These are phyloP conservation scores for Polymixis lichenea DNA, from an alignment of 2,888 invertebrate genomes.

Conservation along the genomic window DNA sequence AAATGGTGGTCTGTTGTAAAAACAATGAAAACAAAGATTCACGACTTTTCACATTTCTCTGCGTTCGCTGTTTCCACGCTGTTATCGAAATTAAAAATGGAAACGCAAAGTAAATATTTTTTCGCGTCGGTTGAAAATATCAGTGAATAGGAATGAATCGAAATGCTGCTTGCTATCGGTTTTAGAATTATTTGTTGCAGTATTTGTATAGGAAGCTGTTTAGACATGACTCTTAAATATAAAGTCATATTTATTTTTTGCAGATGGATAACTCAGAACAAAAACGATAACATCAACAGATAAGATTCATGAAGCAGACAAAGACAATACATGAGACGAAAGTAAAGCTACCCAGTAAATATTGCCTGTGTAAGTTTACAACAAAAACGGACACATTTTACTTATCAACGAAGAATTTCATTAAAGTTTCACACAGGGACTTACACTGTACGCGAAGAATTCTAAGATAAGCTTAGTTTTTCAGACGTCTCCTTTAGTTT, in stretches of 20 bases:
- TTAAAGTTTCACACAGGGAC: slow-evolving; percentile 63
- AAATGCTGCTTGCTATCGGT: slow-evolving; percentile 13
- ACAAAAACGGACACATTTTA: slow-evolving; percentile 64
- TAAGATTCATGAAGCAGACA: slow-evolving; percentile 21
- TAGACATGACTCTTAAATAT: slow-evolving; percentile 6
- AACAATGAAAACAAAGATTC: slow-evolving; percentile 50
- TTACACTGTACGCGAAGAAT: slow-evolving; percentile 62
- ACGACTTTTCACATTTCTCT: slow-evolving; percentile 39
- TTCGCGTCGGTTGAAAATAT: slow-evolving; percentile 9
- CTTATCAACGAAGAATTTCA: slow-evolving; percentile 68
- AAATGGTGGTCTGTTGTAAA: slow-evolving; percentile 43
- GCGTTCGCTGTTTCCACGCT: slow-evolving; percentile 32
- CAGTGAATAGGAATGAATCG: slow-evolving; percentile 16
- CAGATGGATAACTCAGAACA: background rate
- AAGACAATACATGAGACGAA: slow-evolving; percentile 28
- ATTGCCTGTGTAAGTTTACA: slow-evolving; percentile 48
- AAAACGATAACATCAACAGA: background rate
- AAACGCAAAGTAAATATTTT: slow-evolving; percentile 39
- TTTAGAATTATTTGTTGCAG: slow-evolving; percentile 14
- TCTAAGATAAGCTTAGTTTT: slow-evolving; percentile 69
- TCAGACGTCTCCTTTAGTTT: slow-evolving; percentile 62
- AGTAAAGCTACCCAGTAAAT: slow-evolving; percentile 46
- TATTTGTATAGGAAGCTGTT: slow-evolving; percentile 6
- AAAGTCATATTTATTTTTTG: background rate
- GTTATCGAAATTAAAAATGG: slow-evolving; percentile 55